phyloP scores from a whole-genome alignment of 2,888 invertebrate genomes.

The Oasisia sp. region DNA sequence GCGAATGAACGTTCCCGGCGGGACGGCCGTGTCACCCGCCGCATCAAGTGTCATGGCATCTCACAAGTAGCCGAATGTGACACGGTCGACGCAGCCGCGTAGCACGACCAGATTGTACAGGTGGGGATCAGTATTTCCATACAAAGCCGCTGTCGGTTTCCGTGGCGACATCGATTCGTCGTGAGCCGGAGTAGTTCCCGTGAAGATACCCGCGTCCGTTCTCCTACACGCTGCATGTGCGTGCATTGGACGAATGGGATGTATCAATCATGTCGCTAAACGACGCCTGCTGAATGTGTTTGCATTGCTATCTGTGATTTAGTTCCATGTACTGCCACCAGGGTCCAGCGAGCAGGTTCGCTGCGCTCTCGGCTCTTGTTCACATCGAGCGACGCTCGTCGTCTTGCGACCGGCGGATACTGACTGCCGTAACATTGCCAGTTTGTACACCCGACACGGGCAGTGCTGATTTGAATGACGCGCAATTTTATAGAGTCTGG shows the following conservation, averaged over 20 bases:
- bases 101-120: not conserved
- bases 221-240: not conserved
- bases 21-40: not conserved
- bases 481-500: not conserved
- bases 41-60: not conserved
- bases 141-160: not conserved
- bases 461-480: not conserved
- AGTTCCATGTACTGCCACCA: constrained; percentile 10
- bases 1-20: not conserved
- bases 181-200: not conserved
- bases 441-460: not conserved
- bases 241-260: not conserved
- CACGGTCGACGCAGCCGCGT: not conserved
- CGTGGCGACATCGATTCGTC: not conserved
- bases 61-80: not conserved
- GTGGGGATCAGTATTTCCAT: not conserved
- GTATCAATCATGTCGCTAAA: not conserved
- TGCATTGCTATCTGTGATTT: constrained; percentile 4
- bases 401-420: not conserved
- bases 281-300: not conserved
- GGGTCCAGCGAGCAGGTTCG: not conserved
- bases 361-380: not conserved
- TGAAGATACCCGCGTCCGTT: not conserved
- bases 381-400: not conserved
- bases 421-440: not conserved